A percentile compares a stretch with the other conserved stretches of the same genome.
These are phyloP conservation scores for Brenthis hecate DNA, from an alignment of 2,888 invertebrate species.

Conservation along the genomic window DNA sequence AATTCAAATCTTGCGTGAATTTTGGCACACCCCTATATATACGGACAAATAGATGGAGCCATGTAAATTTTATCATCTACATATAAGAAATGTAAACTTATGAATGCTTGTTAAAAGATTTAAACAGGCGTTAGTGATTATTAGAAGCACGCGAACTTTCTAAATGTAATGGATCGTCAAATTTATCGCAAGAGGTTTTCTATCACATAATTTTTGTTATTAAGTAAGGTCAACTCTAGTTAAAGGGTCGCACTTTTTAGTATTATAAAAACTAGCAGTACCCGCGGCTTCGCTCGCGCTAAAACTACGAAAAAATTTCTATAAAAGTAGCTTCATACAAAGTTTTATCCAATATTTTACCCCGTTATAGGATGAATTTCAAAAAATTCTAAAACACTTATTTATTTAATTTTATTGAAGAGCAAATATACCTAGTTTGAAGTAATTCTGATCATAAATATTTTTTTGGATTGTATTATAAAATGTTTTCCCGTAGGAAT, in stretches of 20 bases:
- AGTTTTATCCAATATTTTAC: too few relatives aligned
- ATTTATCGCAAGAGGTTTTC: slow-evolving; percentile 70
- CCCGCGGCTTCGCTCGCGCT: too few relatives aligned
- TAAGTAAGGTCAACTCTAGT: slow-evolving; percentile 32
- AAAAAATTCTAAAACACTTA: too few relatives aligned
- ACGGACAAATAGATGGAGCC: slow-evolving; percentile 31
- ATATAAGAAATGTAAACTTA: slow-evolving; percentile 45
- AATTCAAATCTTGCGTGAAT: neutral
- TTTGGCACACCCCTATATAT: neutral
- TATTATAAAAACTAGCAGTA: too few relatives aligned
- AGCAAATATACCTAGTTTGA: too few relatives aligned
- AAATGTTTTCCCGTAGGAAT: too few relatives aligned
- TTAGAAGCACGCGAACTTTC: slow-evolving; percentile 73
- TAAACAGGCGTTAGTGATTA: slow-evolving; percentile 65
- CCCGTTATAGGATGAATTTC: too few relatives aligned
- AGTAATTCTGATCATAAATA: too few relatives aligned
- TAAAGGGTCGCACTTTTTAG: slow-evolving; percentile 25
- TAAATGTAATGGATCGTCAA: slow-evolving; percentile 73
- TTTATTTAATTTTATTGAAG: too few relatives aligned
- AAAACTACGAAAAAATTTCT: too few relatives aligned
- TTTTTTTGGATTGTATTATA: too few relatives aligned
- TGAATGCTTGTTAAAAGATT: slow-evolving; percentile 48
- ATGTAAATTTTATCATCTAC: slow-evolving; percentile 28
- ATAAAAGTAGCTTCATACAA: too few relatives aligned
- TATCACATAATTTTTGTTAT: slow-evolving; percentile 48